These are phyloP conservation scores for Netelia inedita DNA, from an alignment of 2,888 invertebrate genomes.

Conservation along the genomic window DNA sequence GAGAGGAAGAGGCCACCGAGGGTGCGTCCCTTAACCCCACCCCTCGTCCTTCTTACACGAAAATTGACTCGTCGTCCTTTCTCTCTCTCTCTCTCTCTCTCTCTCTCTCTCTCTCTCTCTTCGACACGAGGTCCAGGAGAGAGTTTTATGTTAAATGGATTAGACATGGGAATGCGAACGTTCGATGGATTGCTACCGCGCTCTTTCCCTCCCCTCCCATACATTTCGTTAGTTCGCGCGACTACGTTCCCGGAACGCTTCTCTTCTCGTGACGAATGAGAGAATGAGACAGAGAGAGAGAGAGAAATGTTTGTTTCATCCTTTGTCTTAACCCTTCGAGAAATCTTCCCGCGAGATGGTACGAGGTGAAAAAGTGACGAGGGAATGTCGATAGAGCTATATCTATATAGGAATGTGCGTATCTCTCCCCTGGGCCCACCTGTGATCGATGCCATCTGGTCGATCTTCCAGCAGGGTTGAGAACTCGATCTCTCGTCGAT, in stretches of 20 bases:
- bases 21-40: constrained; percentile 39
- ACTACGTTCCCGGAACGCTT: constrained; percentile 68
- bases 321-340: background rate
- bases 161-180: constrained; percentile 83
- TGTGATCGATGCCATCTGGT: constrained; percentile 67
- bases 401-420: constrained; percentile 3
- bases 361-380: constrained; percentile 62
- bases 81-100: background rate
- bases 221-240: constrained; percentile 54
- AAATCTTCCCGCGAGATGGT: constrained; percentile 14
- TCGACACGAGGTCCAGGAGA: constrained; percentile 67
- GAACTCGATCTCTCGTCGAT: constrained; percentile 1
- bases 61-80: constrained; percentile 83
- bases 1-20: constrained; percentile 60
- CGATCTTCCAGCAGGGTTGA: constrained; percentile 35
- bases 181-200: constrained; percentile 80
- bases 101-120: constrained; percentile 19
- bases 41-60: constrained; percentile 69
- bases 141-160: constrained; percentile 83
- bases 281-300: constrained; percentile 19
- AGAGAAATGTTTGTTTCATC: background rate
- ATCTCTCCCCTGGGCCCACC: constrained; percentile 55
- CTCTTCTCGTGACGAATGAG: constrained; percentile 34
- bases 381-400: constrained; percentile 59
- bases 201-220: constrained; percentile 20